A percentile compares a stretch with the other conserved stretches of the same genome.
These are phyloP conservation scores for Salvelinus namaycush DNA, from an alignment of 2,113 vertebrate species.

Conservation along the genomic window DNA sequence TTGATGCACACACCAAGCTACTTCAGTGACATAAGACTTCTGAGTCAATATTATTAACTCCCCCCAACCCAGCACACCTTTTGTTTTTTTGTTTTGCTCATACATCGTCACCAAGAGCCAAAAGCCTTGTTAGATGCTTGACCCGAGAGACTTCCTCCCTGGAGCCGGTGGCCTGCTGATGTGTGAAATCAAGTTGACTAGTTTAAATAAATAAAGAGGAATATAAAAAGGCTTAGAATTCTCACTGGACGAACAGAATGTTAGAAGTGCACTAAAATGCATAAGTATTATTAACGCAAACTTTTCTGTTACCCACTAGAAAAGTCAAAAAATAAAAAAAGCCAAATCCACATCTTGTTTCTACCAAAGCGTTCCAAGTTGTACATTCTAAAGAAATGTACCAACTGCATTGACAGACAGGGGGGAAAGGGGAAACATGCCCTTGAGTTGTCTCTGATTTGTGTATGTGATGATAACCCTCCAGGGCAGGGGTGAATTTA, in stretches of 20 bases:
- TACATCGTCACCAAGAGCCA: slow-evolving; percentile 59
- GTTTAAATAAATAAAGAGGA: slow-evolving; percentile 42
- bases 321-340: slow-evolving; percentile 51
- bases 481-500: slow-evolving; percentile 31
- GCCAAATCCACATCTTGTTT: slow-evolving; percentile 73
- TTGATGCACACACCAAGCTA: slow-evolving; percentile 54
- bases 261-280: slow-evolving; percentile 63
- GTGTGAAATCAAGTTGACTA: slow-evolving; percentile 49
- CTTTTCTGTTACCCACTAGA: slow-evolving; percentile 52
- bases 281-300: slow-evolving; percentile 43
- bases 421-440: slow-evolving; percentile 23
- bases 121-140: slow-evolving; percentile 55
- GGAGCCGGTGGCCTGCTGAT: slow-evolving; percentile 57
- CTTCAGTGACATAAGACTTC: slow-evolving; percentile 63
- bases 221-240: slow-evolving; percentile 44
- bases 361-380: slow-evolving; percentile 70
- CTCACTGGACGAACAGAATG: slow-evolving; percentile 66
- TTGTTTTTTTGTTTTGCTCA: slow-evolving; percentile 62
- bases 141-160: slow-evolving; percentile 57
- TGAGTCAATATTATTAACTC: slow-evolving; percentile 51
- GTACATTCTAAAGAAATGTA: slow-evolving; percentile 49
- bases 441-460: slow-evolving; percentile 18
- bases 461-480: slow-evolving; percentile 23
- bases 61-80: slow-evolving; percentile 33
- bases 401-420: slow-evolving; percentile 27